Percentiles rank a stretch among this genome's conserved stretches.
These are phyloP conservation scores for Callipepla squamata DNA, from an alignment of 2,113 vertebrate genomes.

Conservation along the genomic window DNA sequence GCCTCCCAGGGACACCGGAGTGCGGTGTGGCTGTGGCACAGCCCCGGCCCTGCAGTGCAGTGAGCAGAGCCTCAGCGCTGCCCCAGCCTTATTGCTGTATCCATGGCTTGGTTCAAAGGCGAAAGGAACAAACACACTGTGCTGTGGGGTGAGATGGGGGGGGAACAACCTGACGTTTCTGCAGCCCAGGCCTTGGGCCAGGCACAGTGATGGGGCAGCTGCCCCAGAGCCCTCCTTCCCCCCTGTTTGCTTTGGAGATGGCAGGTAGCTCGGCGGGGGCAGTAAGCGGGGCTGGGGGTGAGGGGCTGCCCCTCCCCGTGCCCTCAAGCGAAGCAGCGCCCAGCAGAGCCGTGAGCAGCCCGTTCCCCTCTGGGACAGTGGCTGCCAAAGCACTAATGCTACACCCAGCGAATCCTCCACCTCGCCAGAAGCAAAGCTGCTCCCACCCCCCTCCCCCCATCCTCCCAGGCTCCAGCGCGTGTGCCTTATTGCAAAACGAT, in stretches of 20 bases:
- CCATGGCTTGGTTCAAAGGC: neutral
- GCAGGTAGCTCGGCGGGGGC: neutral
- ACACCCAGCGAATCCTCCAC: neutral
- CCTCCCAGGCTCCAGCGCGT: neutral
- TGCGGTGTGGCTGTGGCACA: neutral
- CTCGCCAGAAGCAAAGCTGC: neutral
- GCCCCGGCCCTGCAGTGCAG: neutral
- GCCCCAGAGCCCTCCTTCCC: neutral
- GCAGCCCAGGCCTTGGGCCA: neutral
- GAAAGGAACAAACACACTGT: rapidly evolving
- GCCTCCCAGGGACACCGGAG: too few relatives aligned
- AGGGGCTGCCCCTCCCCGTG: neutral
- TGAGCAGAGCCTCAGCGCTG: neutral
- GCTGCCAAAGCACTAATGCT: neutral
- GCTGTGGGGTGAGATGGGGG: neutral
- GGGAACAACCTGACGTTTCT: neutral
- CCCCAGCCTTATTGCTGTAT: slow-evolving; percentile 51
- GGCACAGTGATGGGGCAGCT: neutral
- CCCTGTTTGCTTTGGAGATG: neutral
- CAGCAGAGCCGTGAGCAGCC: neutral
- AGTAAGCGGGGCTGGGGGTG: neutral
- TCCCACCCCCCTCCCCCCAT: neutral
- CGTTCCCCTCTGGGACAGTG: neutral
- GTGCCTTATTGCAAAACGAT: slow-evolving; percentile 1
- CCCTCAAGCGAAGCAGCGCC: neutral